Base-by-base conservation (phyloP, 2,113 vertebrate genomes). In the Gopherus flavomarginatus region DNA sequence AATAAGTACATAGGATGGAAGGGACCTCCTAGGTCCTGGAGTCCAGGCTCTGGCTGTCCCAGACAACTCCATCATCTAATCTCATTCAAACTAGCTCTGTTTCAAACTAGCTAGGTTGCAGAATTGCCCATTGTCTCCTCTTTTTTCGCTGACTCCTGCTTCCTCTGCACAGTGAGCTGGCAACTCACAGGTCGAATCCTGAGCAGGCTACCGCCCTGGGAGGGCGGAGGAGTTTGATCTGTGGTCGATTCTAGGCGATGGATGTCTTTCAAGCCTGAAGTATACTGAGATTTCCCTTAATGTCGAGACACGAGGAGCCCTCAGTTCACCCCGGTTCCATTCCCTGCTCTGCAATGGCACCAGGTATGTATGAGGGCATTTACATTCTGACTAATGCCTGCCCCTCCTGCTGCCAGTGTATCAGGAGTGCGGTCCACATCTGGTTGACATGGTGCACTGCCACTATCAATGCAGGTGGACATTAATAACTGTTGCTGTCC, bases 11-110 rank as follows among this genome's bases (percentile, higher is more conserved):
- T 54, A 54, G 53, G 21, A 54, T 21, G 13, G 59, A 35, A 31
- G 29, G 59, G 29, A 35, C 52, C 29, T 62, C 16, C 52, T 53
- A 19, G 52, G 52, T 53, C 17, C 52, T 26, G 9, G 14, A 44
- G 49, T 12, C 75, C 0, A 0, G 14, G 1, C 52, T 16, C 26
- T 91, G 81, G 21, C 81, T 0, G 0, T 90, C 54, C 24, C 44
- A 2, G n/a, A 2, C 54, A 72, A 21, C 65, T 72, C 65, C 65
- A 38, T 72, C n/a, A 22, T 72, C n/a, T 72, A 22, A 38, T 38
- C 65, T n/a, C 65, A 72, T 72, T 72, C 19, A 72, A 5, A 38
- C 8, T 38, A 38, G 35, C 16, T 38, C 17, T 2, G 3, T 21
- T 69, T 38, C 65, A 21, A 35, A 69, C 65, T 69, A 72, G 17